phyloP scores from a whole-genome alignment of 2,888 invertebrate species.

The Oxytorus armatus region DNA sequence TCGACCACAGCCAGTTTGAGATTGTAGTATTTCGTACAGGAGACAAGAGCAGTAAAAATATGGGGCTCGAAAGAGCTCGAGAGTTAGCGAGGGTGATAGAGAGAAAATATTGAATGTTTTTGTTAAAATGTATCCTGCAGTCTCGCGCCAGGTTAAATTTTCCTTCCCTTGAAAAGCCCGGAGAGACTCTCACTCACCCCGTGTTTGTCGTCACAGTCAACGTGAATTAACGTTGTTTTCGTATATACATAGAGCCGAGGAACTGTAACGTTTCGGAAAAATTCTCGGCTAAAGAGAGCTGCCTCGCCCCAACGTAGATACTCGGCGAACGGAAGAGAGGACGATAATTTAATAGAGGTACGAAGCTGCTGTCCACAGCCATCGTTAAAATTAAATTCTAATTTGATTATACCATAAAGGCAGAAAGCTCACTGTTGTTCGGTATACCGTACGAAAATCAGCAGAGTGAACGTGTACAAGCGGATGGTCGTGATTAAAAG shows the following conservation, averaged over 20 bases:
- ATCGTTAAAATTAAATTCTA: constrained; percentile 68
- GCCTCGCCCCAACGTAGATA: constrained; percentile 5
- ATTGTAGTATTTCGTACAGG: constrained; percentile 4
- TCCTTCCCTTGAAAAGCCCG: neutral
- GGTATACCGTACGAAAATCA: constrained; percentile 19
- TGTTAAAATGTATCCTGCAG: neutral
- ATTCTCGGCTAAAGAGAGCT: neutral
- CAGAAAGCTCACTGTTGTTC: constrained; percentile 25
- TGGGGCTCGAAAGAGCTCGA: neutral
- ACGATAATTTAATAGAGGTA: constrained; percentile 63
- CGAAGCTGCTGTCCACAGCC: constrained; percentile 56
- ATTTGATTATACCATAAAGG: constrained; percentile 63
- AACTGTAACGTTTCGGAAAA: constrained; percentile 35
- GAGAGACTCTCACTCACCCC: neutral
- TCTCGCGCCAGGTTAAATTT: neutral
- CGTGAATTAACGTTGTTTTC: neutral
- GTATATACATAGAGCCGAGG: neutral
- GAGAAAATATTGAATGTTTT: neutral
- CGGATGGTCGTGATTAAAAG: no score
- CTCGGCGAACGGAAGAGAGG: constrained; percentile 29
- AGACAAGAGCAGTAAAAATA: neutral
- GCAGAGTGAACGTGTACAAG: neutral
- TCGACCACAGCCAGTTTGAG: neutral
- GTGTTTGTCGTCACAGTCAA: constrained; percentile 10
- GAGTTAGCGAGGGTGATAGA: neutral